A percentile compares a stretch with the other conserved stretches of the same genome.
Conservation (phyloP, 2,797 vertebrate species). For the Sebastes variabilis region DNA sequence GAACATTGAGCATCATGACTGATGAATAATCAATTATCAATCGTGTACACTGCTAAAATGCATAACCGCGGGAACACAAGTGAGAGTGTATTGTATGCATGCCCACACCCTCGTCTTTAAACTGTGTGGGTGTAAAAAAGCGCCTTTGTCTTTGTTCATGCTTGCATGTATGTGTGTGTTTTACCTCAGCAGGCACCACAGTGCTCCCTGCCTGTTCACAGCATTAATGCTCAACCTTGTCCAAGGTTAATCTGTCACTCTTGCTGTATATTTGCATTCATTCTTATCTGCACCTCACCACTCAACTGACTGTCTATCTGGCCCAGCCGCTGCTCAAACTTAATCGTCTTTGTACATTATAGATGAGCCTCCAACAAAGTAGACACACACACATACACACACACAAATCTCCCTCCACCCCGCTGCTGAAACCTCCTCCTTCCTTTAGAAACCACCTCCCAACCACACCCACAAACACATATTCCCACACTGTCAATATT, state of each 20-base stretch:
- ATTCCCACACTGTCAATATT: slow-evolving; percentile 51
- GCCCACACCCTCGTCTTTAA: slow-evolving; percentile 25
- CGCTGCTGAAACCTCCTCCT: slow-evolving; percentile 2
- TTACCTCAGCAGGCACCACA: slow-evolving; percentile 42
- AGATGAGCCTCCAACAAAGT: slow-evolving; percentile 75
- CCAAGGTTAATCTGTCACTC: slow-evolving; percentile 87
- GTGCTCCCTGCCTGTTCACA: slow-evolving; percentile 56
- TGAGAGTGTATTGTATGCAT: not conserved
- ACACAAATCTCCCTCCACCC: not conserved
- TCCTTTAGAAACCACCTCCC: slow-evolving; percentile 17
- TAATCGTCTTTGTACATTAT: slow-evolving; percentile 84
- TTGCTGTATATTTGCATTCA: slow-evolving; percentile 85
- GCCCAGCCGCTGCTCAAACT: slow-evolving; percentile 70
- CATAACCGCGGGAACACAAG: not conserved
- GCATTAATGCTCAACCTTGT: slow-evolving; percentile 80
- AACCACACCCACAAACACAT: slow-evolving; percentile 31
- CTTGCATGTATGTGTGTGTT: slow-evolving; percentile 7
- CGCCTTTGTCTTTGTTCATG: slow-evolving; percentile 5
- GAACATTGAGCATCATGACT: not conserved
- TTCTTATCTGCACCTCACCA: slow-evolving; percentile 84
- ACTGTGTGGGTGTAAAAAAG: not conserved
- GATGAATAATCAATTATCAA: slow-evolving; percentile 43
- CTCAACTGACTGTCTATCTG: slow-evolving; percentile 78
- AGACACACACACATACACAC: slow-evolving; percentile 19
- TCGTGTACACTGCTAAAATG: not conserved